These are phyloP conservation scores for Scaeva pyrastri DNA, from an alignment of 2,888 invertebrate species.

Conservation along the genomic window DNA sequence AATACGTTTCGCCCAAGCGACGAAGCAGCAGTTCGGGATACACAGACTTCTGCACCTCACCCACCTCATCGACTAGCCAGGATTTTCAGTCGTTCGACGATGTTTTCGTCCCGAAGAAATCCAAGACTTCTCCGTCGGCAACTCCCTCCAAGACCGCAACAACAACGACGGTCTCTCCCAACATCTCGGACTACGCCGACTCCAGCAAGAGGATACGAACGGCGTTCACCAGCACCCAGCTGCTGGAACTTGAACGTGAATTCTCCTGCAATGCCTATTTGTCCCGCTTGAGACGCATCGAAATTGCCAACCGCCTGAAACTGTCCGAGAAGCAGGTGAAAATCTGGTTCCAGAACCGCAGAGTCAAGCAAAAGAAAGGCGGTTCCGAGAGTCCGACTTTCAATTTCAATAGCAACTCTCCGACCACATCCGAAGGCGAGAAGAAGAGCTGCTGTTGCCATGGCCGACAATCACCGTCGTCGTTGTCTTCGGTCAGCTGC, in stretches of 20 bases:
- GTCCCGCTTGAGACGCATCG: constrained; percentile 94
- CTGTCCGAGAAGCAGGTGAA: constrained; percentile 98
- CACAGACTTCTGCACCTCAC: constrained; percentile 81
- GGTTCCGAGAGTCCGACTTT: constrained; percentile 86
- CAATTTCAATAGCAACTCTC: constrained; percentile 77
- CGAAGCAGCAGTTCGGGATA: constrained; percentile 77
- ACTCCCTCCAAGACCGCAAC: constrained; percentile 75
- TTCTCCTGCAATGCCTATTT: constrained; percentile 96
- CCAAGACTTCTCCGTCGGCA: constrained; percentile 47
- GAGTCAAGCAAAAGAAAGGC: constrained; percentile 97
- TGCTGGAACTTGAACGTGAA: constrained; percentile 94
- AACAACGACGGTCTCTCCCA: constrained; percentile 79
- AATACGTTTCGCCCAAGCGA: constrained; percentile 67
- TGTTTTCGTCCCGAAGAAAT: constrained; percentile 52
- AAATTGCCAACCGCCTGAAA: constrained; percentile 94
- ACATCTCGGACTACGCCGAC: constrained; percentile 85
- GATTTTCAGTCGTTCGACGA: constrained; percentile 80
- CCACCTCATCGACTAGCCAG: constrained; percentile 80
- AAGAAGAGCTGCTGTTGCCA: constrained; percentile 52
- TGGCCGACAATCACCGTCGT: constrained; percentile 36
- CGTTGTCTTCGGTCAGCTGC: constrained; percentile 29
- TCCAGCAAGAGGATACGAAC: constrained; percentile 95
- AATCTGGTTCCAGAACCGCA: constrained; percentile 96
- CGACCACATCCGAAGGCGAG: constrained; percentile 22
- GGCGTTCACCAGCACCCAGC: constrained; percentile 95